Base-by-base conservation (phyloP, 2,888 invertebrate genomes). In the Mellilla xanthometata region DNA sequence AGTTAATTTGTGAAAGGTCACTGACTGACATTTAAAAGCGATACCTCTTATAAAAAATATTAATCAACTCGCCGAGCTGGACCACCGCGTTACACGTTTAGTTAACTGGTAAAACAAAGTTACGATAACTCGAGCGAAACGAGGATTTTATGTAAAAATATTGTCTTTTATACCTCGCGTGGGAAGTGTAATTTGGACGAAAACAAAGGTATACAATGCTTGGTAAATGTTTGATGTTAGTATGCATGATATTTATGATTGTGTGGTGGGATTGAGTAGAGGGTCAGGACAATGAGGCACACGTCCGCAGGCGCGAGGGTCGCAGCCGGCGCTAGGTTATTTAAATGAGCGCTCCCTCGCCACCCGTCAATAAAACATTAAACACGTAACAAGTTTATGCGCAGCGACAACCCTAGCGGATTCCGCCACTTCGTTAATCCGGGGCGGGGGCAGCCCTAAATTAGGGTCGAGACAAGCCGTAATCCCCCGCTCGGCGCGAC, bases 401-500 rank as follows among this genome's bases (percentile, higher is more conserved):
- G 77, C 73, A 82, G 81, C 83, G 87, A 88, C 88, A 89, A 86
- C 88, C 88, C 88, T 89, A 83, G 87, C 84, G 87, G 85, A 85
- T 88, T 87, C 86, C 86, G 87, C 82, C 87, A 88, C 89, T 87
- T 87, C 88, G 89, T 88, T 89, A 88, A 89, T 88, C 88, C 89
- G 81, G 81, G 82, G 81, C 87, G 81, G 84, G 88, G 88, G 87
- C 86, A 89, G 84, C 87, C 89, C 88, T 88, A 88, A 88, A 89
- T 88, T 88, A 88, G 89, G 89, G 89, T 88, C 87, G 88, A 87
- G 88, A 89, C 89, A 87, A 88, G 88, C 88, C 88, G 84, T 88
- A 88, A 88, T 88, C 88, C 88, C 85, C 85, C 82, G 87, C 81
- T 84, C 87, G 86, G 80, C 88, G 88, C 88, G 87, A 86, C 88